Base-by-base conservation (phyloP, 1,140 invertebrate species). In the Ruditapes philippinarum region DNA sequence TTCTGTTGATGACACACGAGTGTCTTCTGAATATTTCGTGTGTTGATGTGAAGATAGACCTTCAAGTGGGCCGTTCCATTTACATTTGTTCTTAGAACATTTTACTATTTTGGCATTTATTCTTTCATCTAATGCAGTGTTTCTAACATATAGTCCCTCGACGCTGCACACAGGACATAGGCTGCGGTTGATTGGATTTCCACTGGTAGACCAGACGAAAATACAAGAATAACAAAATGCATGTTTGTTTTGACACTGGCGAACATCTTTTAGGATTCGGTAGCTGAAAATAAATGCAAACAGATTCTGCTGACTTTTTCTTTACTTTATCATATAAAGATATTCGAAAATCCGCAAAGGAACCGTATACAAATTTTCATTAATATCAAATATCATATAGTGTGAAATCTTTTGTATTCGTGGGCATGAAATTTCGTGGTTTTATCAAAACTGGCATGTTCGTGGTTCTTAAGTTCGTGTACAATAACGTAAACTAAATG, bases 141-240 rank as follows among this genome's bases (percentile, higher is more conserved):
- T 89, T 68, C 90, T 91, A 14, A 90, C 86, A 87, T 95, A 95
- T 12, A 91, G 74, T 0, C 94, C 94, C 17, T 93, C 92, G 12
- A 85, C 88, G 12, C 95, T 91, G 85, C 95, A 95, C 1, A 95
- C 94, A 31, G 95, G 95, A 79, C 95, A 95, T 31, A 90, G 83
- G n/a, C 92, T 74, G 76, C 93, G 92, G 38, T 94, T 94, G 3
- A 89, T 74, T 62, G 91, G 90, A 36, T 91, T 86, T n/a, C 93
- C 93, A 54, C 91, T 93, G 0, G 92, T 94, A 12, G 93, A 93
- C 95, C 95, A 95, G 3, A 93, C 92, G 57, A 91, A 93, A 42
- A 95, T 94, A 87, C 95, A 95, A 0, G 93, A 92, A 78, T 93
- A 92, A 74, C 95, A 95, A 89, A 93, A 95, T 54, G 92, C 92